Conservation (phyloP, 2,888 invertebrate genomes). For the Macaria notata region DNA sequence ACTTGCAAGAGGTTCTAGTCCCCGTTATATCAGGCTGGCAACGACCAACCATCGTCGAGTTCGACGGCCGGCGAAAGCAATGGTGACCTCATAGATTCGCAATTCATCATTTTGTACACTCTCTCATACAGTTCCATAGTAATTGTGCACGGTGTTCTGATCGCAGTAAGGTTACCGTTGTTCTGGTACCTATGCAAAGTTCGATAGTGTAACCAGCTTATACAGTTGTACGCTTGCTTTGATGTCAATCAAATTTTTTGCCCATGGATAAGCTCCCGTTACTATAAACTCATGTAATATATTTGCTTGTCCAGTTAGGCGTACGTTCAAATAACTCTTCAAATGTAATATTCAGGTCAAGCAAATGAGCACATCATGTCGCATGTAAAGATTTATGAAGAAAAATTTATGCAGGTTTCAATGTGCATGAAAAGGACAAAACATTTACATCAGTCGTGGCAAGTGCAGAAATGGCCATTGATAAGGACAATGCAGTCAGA, state of each 20-base stretch:
- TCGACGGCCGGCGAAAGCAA: slow-evolving; percentile 75
- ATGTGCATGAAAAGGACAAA: slow-evolving; percentile 1
- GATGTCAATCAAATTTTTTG: slow-evolving; percentile 9
- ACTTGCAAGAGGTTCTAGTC: slow-evolving; percentile 51
- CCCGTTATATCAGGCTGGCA: slow-evolving; percentile 71
- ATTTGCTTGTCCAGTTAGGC: too few species aligned
- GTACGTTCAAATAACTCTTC: too few species aligned
- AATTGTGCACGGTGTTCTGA: slow-evolving; percentile 38
- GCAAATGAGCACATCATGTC: too few species aligned
- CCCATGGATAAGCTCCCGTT: not conserved
- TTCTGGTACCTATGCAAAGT: slow-evolving; percentile 4
- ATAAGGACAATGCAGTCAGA: slow-evolving; percentile 14
- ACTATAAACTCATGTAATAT: not conserved
- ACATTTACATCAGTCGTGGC: slow-evolving; percentile 7
- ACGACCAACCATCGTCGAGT: slow-evolving; percentile 61
- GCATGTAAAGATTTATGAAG: too few species aligned
- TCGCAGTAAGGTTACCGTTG: slow-evolving; percentile 38
- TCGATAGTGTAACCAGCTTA: not conserved
- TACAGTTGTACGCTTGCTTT: slow-evolving; percentile 3
- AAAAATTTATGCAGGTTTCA: not conserved
- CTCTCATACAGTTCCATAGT: slow-evolving; percentile 50
- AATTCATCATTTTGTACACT: slow-evolving; percentile 70
- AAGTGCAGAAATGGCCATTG: slow-evolving; percentile 4
- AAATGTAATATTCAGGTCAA: too few species aligned
- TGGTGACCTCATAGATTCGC: slow-evolving; percentile 73